Conservation (phyloP, 2,888 invertebrate species). For the Bombyx huttoni region DNA sequence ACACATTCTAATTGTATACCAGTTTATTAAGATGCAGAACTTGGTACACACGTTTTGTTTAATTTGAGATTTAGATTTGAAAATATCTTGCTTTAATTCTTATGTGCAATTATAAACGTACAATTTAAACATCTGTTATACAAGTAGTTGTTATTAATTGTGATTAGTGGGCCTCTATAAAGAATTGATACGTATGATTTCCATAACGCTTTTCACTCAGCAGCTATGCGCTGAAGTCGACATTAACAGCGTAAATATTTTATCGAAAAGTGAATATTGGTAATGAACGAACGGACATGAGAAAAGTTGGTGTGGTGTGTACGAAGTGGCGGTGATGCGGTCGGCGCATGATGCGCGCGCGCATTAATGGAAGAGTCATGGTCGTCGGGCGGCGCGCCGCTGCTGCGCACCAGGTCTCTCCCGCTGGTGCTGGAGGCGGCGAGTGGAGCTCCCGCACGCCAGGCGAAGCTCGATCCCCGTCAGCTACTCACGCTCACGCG, state of each 20-base stretch:
- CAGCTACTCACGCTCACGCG: slow-evolving; percentile 79
- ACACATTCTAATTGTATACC: too few species aligned
- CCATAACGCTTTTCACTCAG: not conserved
- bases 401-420: slow-evolving; percentile 77
- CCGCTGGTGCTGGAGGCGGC: slow-evolving; percentile 75
- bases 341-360: slow-evolving; percentile 57
- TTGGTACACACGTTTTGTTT: too few species aligned
- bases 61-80: too few species aligned
- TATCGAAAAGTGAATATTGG: slow-evolving; percentile 1
- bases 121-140: too few species aligned
- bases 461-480: slow-evolving; percentile 66
- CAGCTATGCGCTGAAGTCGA: not conserved
- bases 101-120: not conserved
- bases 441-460: slow-evolving; percentile 59
- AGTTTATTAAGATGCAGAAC: too few species aligned
- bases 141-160: too few species aligned
- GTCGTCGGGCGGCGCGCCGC: slow-evolving; percentile 72
- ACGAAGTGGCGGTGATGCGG: slow-evolving; percentile 48
- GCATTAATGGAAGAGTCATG: slow-evolving; percentile 71
- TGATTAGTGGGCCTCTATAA: slow-evolving; percentile 2
- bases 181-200: not conserved
- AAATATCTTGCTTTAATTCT: not conserved
- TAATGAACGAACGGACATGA: slow-evolving; percentile 49
- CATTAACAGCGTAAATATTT: not conserved
- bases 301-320: slow-evolving; percentile 29